These are phyloP conservation scores for Dicrostonyx torquatus DNA, from an alignment of 2,797 vertebrate genomes.

Conservation along the genomic window DNA sequence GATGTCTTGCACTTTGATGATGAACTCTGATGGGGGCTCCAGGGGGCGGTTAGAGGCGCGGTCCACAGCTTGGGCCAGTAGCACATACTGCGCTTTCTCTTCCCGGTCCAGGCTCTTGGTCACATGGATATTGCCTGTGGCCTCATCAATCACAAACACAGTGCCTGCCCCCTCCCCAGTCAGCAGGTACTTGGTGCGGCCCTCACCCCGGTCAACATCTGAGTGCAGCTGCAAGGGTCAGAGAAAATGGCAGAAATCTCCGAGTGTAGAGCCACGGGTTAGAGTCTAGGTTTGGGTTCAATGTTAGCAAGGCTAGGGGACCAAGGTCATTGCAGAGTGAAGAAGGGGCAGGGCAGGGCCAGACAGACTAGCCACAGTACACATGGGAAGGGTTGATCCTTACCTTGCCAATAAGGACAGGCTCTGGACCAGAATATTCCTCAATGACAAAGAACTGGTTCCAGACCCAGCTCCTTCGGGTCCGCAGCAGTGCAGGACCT, in stretches of 20 bases:
- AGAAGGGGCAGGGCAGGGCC: slow-evolving; percentile 1
- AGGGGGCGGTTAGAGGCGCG: slow-evolving; percentile 92
- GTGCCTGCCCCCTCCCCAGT: slow-evolving; percentile 94
- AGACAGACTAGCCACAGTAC: background rate
- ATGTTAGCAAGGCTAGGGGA: background rate
- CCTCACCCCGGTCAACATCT: slow-evolving; percentile 93
- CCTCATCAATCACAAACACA: slow-evolving; percentile 95
- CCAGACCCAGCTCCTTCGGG: slow-evolving; percentile 96
- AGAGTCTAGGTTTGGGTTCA: background rate
- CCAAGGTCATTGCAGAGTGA: slow-evolving; percentile 66
- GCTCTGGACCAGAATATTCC: slow-evolving; percentile 94
- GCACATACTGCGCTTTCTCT: slow-evolving; percentile 94
- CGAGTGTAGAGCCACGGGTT: background rate
- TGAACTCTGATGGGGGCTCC: slow-evolving; percentile 95
- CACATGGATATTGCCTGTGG: slow-evolving; percentile 95
- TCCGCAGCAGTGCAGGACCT: slow-evolving; percentile 87
- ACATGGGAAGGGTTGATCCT: slow-evolving; percentile 70
- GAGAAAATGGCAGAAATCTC: slow-evolving; percentile 11
- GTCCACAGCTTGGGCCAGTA: slow-evolving; percentile 94
- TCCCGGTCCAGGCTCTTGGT: slow-evolving; percentile 95
- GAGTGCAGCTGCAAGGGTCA: slow-evolving; percentile 88
- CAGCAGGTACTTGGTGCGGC: slow-evolving; percentile 93
- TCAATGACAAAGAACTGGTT: slow-evolving; percentile 98
- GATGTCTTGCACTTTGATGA: slow-evolving; percentile 96
- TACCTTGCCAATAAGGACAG: slow-evolving; percentile 95